Base-by-base conservation (phyloP, 2,888 invertebrate species). In the Epistrophe grossulariae region DNA sequence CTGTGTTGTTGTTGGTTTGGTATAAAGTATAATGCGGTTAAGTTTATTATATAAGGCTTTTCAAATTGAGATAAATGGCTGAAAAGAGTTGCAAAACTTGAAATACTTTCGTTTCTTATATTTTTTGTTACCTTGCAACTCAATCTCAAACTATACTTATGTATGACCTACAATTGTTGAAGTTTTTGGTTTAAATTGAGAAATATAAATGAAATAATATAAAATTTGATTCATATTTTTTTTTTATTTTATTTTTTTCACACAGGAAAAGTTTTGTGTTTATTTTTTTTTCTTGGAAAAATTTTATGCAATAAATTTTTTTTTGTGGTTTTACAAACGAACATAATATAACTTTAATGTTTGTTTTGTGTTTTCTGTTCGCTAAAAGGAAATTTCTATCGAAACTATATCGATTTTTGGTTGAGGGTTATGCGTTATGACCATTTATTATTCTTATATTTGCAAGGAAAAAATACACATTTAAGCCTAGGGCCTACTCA, bases 31-130 rank as follows among this genome's bases (percentile, higher is more conserved):
- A n/a, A n/a, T 45, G 45, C n/a, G 45, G 45, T n/a, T n/a, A n/a
- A 7, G 15, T n/a, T n/a, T n/a, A n/a, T n/a, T n/a, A n/a, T 4
- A 31, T 35, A 7, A n/a, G n/a, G 45, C n/a, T 45, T 15, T n/a
- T 45, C n/a, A 45, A 45, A 45, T 45, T 45, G 45, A 45, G 45
- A 45, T 45, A 45, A 45, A 45, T 45, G 45, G n/a, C n/a, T n/a
- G 45, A n/a, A n/a, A 45, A 45, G 45, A 45, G 45, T 45, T 43
- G 43, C 7, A 2, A 43, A 43, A 8, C 45, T 45, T 7, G 45
- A n/a, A 45, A 45, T 45, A n/a, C n/a, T n/a, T n/a, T 45, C n/a
- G n/a, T n/a, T n/a, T 45, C 5, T 43, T 45, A n/a, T n/a, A 7
- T 45, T 7, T 43, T 7, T 15, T 15, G 15, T 11, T 11, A 7